Percentiles rank a stretch among this genome's conserved stretches.
Conservation (phyloP, 2,797 vertebrate genomes). For the Myripristis murdjan region DNA sequence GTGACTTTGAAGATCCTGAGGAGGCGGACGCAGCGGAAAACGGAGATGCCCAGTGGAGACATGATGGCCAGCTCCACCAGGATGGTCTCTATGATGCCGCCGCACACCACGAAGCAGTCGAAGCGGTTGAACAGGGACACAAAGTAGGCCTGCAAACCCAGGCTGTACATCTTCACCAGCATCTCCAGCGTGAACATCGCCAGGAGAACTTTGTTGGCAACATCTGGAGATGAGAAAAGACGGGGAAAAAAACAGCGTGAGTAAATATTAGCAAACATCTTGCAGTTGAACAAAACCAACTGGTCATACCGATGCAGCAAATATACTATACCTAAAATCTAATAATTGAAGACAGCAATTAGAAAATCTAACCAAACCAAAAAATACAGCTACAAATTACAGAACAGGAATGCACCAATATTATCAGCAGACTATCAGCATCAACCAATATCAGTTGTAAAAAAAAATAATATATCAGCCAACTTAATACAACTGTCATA, state of each 20-base stretch:
- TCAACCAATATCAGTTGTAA: no score
- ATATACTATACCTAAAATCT: no score
- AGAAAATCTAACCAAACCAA: no score
- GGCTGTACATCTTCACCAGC: slow-evolving; percentile 98
- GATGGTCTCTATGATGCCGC: slow-evolving; percentile 96
- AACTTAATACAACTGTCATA: no score
- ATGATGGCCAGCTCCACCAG: slow-evolving; percentile 97
- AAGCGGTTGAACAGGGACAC: slow-evolving; percentile 99
- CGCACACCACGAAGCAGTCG: slow-evolving; percentile 98
- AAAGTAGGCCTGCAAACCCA: slow-evolving; percentile 97
- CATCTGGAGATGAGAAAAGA: slow-evolving; percentile 84
- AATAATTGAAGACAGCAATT: no score
- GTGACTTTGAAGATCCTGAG: slow-evolving; percentile 98
- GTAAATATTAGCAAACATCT: no score
- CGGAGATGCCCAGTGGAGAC: slow-evolving; percentile 97
- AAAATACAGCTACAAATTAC: no score
- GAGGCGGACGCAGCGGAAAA: slow-evolving; percentile 97
- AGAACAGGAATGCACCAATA: no score
- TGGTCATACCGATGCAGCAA: no score
- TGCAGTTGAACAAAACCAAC: no score
- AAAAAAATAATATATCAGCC: no score
- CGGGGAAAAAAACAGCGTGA: background rate
- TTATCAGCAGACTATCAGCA: no score
- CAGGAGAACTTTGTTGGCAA: slow-evolving; percentile 96
- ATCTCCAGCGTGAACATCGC: slow-evolving; percentile 98